Percentiles rank a stretch among this genome's conserved stretches.
Evolutionary conservation across 2,113 vertebrate species (phyloP).

Genomic region (Anarhynchus alexandrinus): DNA sequence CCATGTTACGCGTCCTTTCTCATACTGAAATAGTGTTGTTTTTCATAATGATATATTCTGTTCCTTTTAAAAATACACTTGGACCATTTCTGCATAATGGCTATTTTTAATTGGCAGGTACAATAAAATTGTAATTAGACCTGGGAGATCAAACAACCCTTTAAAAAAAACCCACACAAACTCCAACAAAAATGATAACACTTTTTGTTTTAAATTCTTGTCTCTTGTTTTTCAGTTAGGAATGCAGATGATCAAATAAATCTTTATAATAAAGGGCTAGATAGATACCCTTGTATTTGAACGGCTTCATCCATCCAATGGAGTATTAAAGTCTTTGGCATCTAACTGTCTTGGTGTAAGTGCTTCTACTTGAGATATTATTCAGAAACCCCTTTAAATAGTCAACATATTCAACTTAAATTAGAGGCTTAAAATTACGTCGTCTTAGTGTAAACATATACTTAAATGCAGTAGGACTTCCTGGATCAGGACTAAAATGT

Average conservation of each 20-base stretch:
- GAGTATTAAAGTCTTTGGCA: constrained; percentile 58
- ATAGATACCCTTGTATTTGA: constrained; percentile 72
- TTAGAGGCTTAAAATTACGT: background rate
- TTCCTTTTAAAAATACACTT: background rate
- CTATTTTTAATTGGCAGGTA: background rate
- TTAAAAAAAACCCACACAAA: background rate
- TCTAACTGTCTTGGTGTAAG: constrained; percentile 68
- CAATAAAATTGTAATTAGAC: background rate
- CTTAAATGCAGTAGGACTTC: background rate
- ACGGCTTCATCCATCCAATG: constrained; percentile 65
- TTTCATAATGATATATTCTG: background rate
- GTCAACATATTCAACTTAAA: background rate
- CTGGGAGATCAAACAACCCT: background rate
- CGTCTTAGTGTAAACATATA: background rate
- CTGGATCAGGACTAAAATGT: background rate
- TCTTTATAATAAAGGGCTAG: constrained; percentile 72
- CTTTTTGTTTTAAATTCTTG: background rate
- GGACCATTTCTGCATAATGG: background rate
- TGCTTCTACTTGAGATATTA: background rate
- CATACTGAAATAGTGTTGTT: background rate
- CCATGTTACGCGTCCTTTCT: background rate
- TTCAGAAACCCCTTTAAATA: background rate
- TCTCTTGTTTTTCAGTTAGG: constrained; percentile 55
- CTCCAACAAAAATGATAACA: background rate
- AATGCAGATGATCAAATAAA: constrained; percentile 71